phyloP scores from a whole-genome alignment of 2,113 vertebrate genomes.

The Lamprologus callipterus region DNA sequence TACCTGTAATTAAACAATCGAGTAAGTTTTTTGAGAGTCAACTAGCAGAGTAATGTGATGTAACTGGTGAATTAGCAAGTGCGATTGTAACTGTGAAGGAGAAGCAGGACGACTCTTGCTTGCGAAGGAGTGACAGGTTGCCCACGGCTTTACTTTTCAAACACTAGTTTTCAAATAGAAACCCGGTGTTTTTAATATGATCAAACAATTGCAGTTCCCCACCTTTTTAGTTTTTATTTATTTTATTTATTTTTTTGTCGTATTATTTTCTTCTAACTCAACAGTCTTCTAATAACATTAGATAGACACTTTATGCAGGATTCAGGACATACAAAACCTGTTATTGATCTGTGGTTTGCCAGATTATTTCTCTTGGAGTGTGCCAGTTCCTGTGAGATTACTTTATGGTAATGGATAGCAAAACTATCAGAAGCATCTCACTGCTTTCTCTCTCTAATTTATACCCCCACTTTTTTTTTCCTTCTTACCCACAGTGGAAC shows the following conservation, averaged over 20 bases:
- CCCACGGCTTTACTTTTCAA: background rate
- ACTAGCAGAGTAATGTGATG: background rate
- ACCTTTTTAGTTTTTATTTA: background rate
- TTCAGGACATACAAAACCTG: constrained; percentile 7
- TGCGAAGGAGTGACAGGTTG: background rate
- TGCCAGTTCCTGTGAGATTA: constrained; percentile 23
- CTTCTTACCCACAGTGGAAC: constrained; percentile 83
- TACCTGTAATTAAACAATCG: background rate
- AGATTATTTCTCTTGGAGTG: constrained; percentile 17
- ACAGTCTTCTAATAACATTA: background rate
- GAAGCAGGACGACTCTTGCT: background rate
- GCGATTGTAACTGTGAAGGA: background rate
- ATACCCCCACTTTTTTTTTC: background rate
- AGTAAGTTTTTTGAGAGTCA: background rate
- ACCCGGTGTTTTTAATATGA: background rate
- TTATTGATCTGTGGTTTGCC: constrained; percentile 34
- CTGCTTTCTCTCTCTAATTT: background rate
- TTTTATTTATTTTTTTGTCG: background rate
- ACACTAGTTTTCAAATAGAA: background rate
- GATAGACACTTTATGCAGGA: background rate
- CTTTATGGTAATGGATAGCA: constrained; percentile 26
- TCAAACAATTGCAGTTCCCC: background rate
- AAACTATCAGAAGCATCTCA: constrained; percentile 17
- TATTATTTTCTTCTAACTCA: background rate
- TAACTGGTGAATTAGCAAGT: background rate